Conservation (phyloP, 2,113 vertebrate species). For the Fukomys damarensis region DNA sequence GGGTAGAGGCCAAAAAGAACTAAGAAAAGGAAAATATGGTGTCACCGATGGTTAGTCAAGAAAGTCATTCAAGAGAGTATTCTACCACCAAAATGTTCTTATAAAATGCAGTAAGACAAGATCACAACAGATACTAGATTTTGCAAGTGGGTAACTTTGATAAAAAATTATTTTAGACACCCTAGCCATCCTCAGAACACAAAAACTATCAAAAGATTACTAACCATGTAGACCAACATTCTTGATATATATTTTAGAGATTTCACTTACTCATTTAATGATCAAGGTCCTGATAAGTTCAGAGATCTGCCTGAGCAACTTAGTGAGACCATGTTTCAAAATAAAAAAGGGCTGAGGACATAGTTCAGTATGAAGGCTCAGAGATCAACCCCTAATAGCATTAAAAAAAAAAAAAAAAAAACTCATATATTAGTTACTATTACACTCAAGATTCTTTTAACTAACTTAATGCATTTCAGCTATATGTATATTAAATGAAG, state of each 20-base stretch:
- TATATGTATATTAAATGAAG: not conserved
- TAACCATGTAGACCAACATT: not conserved
- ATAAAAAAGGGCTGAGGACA: not conserved
- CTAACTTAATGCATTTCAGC: not conserved
- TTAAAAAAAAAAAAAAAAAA: not conserved
- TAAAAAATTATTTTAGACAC: not conserved
- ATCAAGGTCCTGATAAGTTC: not conserved
- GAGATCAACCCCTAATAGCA: not conserved
- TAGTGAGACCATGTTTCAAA: not conserved
- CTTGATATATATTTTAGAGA: not conserved
- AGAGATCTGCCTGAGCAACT: not conserved
- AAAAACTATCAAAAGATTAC: conserved; percentile 43
- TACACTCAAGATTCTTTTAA: conserved; percentile 22
- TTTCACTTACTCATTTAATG: not conserved
- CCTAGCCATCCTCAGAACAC: not conserved
- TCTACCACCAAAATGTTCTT: conserved; percentile 25
- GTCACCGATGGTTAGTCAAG: not conserved
- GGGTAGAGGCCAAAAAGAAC: not conserved
- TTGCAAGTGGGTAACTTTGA: not conserved
- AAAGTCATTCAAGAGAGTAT: not conserved
- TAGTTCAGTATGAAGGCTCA: not conserved
- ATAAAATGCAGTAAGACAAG: not conserved
- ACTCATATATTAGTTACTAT: not conserved
- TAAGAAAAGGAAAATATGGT: not conserved
- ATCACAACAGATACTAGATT: not conserved